These are phyloP conservation scores for Epinotia demarniana DNA, from an alignment of 2,888 invertebrate genomes.

Conservation along the genomic window DNA sequence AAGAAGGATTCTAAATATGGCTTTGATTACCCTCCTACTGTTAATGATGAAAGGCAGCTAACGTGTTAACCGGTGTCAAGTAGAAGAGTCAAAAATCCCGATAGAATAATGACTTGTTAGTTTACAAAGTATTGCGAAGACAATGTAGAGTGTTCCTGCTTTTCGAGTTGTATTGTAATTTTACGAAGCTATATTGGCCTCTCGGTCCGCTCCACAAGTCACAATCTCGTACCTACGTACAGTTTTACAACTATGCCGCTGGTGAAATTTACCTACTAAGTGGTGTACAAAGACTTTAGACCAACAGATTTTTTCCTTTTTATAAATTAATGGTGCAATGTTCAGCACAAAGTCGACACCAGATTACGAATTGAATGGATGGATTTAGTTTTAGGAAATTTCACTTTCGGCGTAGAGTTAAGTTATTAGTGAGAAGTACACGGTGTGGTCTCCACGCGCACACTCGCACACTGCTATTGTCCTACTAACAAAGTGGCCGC, in stretches of 20 bases:
- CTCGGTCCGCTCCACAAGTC: conserved; percentile 29
- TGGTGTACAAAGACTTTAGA: neutral
- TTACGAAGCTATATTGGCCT: neutral
- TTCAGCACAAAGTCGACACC: neutral
- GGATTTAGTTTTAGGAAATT: neutral
- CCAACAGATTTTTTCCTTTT: no score
- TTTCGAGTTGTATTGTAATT: neutral
- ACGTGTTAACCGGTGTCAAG: conserved; percentile 2
- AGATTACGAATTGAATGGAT: neutral
- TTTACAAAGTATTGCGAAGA: neutral
- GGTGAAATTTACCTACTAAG: conserved; percentile 23
- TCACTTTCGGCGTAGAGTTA: conserved; percentile 19
- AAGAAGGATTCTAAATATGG: no score
- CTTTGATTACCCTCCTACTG: neutral
- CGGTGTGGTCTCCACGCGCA: conserved; percentile 82
- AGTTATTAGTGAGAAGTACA: conserved; percentile 59
- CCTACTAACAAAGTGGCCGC: conserved; percentile 77
- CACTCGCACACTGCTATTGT: conserved; percentile 81
- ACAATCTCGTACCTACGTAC: conserved; percentile 35
- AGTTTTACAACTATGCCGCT: conserved; percentile 18
- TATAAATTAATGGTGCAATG: neutral
- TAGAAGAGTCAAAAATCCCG: neutral
- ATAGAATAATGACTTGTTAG: neutral
- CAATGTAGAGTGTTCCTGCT: neutral
- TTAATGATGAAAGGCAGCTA: neutral